Evolutionary conservation across 37 sponge, comb jelly and placozoan genomes (phyloP), one percentile per base, ranked within the genome.

Genomic region (Dysidea cf. avara): DNA sequence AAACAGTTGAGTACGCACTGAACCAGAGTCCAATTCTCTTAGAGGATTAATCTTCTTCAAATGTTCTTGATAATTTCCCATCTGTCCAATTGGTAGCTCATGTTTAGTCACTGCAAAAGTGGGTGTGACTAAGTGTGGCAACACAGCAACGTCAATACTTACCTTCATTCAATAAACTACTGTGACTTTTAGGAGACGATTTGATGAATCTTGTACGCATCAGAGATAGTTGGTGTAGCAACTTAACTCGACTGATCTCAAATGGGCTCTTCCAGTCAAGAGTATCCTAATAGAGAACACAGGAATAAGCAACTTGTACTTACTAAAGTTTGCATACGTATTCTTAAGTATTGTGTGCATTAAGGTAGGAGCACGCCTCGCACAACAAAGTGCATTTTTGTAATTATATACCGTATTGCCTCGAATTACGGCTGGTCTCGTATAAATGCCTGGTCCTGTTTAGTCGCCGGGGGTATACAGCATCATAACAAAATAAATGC

Each of bases 61-160:
- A 81, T 90, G 82, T 49, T 96, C 90, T 62, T 96, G 97, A 57
- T 96, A 96, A 55, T 92, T 96, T 0, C 97, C 93, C 94, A 92
- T 96, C 66, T 96, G 97, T 61, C 81, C 55, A 30, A 96, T 86
- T 3, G 97, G 97, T 3, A 93, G 53, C 32, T 88, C 71, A 71
- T 90, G 92, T 28, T 59, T 63, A 6, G 54, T 9, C 2, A 68
- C 93, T 92, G 56, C 24, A 56, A 16, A 50, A 4, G 36, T 21
- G 14, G 66, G 36, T 14, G 22, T 59, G 7, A n/a, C 2, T 39
- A 2, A 22, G n/a, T 7, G 13, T 21, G 1, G 2, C 66, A 65
- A 22, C 61, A 1, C 61, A 12, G 1, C 2, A 56, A 30, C 35
- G 29, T 12, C 9, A 7, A 0, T 3, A 2, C 61, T 47, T 50